Percentiles rank a stretch among this genome's conserved stretches.
These are phyloP conservation scores for Cetoscarus ocellatus DNA, from an alignment of 2,797 vertebrate genomes.

Conservation along the genomic window DNA sequence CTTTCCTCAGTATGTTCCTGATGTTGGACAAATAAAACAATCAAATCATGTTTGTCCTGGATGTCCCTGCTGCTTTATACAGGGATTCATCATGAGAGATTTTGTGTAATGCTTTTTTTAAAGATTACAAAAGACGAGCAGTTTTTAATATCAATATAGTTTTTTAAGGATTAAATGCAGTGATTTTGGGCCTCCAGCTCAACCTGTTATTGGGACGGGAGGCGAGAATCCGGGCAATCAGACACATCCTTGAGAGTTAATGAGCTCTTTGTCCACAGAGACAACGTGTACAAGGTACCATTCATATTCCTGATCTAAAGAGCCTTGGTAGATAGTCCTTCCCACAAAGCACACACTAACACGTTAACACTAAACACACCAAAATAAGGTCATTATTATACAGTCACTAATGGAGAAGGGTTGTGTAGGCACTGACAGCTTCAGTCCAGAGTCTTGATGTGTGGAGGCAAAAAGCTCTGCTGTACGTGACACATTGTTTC, in stretches of 20 bases:
- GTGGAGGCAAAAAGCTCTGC: no score
- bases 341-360: neutral
- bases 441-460: no score
- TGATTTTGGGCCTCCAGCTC: neutral
- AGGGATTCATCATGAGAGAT: neutral
- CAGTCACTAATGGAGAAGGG: no score
- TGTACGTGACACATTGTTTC: no score
- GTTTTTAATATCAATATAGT: neutral
- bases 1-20: neutral
- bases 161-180: neutral
- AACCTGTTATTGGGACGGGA: conserved; percentile 19
- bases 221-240: neutral
- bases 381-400: no score
- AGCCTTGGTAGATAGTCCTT: neutral
- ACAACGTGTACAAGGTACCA: conserved; percentile 4
- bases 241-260: conserved; percentile 13
- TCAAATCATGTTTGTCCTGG: neutral
- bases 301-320: conserved; percentile 23
- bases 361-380: no score
- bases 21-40: neutral
- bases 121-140: neutral
- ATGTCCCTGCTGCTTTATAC: neutral
- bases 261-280: conserved; percentile 38
- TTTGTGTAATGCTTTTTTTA: neutral
- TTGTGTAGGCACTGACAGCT: no score